These are phyloP conservation scores for Deroptyus accipitrinus DNA, from an alignment of 2,113 vertebrate species.

Conservation along the genomic window DNA sequence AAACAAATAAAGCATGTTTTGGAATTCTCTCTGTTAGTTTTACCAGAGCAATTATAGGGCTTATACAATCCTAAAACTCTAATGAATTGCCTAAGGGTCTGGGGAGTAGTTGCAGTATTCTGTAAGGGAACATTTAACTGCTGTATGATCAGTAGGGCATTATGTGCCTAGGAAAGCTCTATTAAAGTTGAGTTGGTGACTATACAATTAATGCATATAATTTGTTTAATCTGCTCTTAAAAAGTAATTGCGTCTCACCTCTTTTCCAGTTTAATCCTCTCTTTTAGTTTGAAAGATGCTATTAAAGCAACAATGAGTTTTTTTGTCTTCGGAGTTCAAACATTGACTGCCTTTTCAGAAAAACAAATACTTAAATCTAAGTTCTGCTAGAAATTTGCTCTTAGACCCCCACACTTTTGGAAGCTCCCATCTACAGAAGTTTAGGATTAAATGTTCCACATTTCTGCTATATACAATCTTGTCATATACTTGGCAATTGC, in stretches of 20 bases:
- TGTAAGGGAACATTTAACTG: not conserved
- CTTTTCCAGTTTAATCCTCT: not conserved
- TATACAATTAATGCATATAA: not conserved
- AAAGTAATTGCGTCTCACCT: not conserved
- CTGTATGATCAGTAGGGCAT: not conserved
- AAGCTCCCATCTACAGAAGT: not conserved
- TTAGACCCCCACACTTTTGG: not conserved
- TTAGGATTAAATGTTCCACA: not conserved
- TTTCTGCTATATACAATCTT: not conserved
- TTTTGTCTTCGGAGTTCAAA: not conserved
- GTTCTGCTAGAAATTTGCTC: not conserved
- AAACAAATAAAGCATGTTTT: constrained; percentile 25
- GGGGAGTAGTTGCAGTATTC: not conserved
- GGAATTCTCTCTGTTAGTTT: not conserved
- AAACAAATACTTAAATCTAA: not conserved
- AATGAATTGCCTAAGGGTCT: not conserved
- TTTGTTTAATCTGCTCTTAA: not conserved
- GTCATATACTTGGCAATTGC: not conserved
- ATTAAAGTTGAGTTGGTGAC: not conserved
- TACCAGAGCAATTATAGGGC: not conserved
- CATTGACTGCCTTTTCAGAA: not conserved
- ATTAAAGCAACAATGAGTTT: not conserved
- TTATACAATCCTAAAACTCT: not conserved
- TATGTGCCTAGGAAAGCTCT: not conserved
- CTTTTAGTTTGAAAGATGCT: not conserved